Evolutionary conservation across 2,888 invertebrate species (phyloP), one percentile per base, ranked within the genome.

Genomic region (Tinea pellionella): DNA sequence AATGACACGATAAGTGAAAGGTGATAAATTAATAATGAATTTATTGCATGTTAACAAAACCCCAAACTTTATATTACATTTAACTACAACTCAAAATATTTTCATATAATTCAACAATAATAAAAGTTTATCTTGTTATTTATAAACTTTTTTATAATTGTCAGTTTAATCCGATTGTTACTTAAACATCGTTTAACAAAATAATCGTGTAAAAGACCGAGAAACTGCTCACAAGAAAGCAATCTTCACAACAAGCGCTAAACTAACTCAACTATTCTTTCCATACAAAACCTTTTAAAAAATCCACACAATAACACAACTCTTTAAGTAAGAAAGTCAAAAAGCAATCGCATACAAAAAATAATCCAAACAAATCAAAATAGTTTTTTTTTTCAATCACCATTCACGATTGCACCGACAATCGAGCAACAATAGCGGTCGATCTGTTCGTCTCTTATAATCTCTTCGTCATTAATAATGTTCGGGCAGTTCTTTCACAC

Each of bases 381-480:
- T 24, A 57, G n/a, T 18, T 55, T 55, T 24, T 42, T 59, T 53
- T 59, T 59, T 43, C 59, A 42, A 59, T 56, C 60, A 29, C 42
- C 57, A 57, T 57, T 57, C 57, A 57, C 6, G n/a, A 57, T 15
- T 8, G 30, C 15, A 18, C 57, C 57, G 32, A 57, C 57, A 57
- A 57, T 57, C 57, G 57, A 29, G 3, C 9, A 30, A 57, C 57
- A 57, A 57, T 19, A 30, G 16, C 57, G 57, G 32, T 6, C 57
- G 30, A 32, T 19, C 55, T 55, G n/a, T 18, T 19, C 53, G 32
- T 57, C 57, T 57, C 32, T 15, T 32, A 32, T 57, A 57, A 57
- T 57, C 30, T 57, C 32, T 57, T 57, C 69, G 73, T 79, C 84
- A 85, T 85, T 85, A 86, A 85, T 83, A 84, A 83, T 72, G 71